Conservation (phyloP, 1,140 invertebrate genomes). For the Aphelenchoides avenae region DNA sequence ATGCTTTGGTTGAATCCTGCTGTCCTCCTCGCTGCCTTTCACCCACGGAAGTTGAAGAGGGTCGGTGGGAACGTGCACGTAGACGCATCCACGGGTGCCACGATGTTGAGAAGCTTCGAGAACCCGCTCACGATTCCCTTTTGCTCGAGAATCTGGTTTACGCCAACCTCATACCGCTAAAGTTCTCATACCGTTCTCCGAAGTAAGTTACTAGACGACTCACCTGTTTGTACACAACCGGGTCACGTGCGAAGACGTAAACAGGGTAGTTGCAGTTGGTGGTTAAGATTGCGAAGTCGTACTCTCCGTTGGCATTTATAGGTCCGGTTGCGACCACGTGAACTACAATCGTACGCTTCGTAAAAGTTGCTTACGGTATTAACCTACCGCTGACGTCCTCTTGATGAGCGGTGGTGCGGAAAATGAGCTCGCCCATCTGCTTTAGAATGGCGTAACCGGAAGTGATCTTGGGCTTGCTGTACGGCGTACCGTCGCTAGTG, state of each 20-base stretch:
- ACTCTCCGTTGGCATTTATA: conserved; percentile 43
- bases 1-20: conserved; percentile 3
- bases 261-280: conserved; percentile 51
- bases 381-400: conserved; percentile 56
- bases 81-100: conserved; percentile 40
- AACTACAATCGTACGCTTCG: conserved; percentile 29
- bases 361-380: conserved; percentile 8
- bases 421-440: conserved; percentile 54
- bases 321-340: conserved; percentile 47
- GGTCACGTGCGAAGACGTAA: conserved; percentile 49
- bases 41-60: conserved; percentile 35
- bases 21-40: background rate
- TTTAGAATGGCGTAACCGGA: conserved; percentile 58
- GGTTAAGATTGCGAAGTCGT: conserved; percentile 30
- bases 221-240: conserved; percentile 40
- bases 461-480: conserved; percentile 57
- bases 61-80: conserved; percentile 46
- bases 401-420: conserved; percentile 55
- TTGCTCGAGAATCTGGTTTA: conserved; percentile 44
- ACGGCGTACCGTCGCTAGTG: conserved; percentile 58
- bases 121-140: conserved; percentile 50
- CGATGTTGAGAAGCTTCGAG: conserved; percentile 45
- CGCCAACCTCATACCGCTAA: conserved; percentile 36
- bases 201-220: background rate
- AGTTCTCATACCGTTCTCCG: conserved; percentile 7